Evolutionary conservation across 2,888 invertebrate species (phyloP).

Genomic region (Agrotis segetum): DNA sequence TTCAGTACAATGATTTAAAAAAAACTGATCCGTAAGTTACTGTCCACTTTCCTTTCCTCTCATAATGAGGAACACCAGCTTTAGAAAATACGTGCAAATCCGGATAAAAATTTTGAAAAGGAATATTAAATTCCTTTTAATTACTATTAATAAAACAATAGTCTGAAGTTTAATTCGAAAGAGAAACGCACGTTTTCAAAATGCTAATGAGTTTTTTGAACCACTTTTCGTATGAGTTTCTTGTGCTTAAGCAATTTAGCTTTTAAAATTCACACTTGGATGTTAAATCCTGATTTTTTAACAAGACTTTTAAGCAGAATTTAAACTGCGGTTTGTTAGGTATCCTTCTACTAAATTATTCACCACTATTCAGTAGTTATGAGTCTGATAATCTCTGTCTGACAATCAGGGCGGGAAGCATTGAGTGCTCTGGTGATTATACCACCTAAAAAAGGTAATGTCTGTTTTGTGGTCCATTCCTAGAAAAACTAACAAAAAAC

Average conservation of each 20-base stretch:
- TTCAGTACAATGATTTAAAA: no score
- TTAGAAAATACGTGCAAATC: constrained; percentile 29
- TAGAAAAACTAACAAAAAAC: neutral
- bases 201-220: constrained; percentile 33
- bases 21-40: no score
- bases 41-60: neutral
- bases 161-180: constrained; percentile 12
- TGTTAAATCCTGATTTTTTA: constrained; percentile 5
- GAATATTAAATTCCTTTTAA: no score
- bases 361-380: no score
- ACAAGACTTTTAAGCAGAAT: no score
- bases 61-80: neutral
- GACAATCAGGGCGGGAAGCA: no score
- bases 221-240: neutral
- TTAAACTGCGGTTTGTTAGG: no score
- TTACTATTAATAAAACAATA: neutral
- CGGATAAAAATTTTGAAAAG: constrained; percentile 42
- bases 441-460: no score
- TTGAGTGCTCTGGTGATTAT: no score
- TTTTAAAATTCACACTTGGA: neutral
- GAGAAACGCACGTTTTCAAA: constrained; percentile 30
- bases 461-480: neutral
- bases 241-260: neutral
- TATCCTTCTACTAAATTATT: neutral
- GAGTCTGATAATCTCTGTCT: no score